Evolutionary conservation across 2,888 invertebrate species (phyloP), one percentile per base, ranked within the genome.

Genomic region (Perithous albicinctus): DNA sequence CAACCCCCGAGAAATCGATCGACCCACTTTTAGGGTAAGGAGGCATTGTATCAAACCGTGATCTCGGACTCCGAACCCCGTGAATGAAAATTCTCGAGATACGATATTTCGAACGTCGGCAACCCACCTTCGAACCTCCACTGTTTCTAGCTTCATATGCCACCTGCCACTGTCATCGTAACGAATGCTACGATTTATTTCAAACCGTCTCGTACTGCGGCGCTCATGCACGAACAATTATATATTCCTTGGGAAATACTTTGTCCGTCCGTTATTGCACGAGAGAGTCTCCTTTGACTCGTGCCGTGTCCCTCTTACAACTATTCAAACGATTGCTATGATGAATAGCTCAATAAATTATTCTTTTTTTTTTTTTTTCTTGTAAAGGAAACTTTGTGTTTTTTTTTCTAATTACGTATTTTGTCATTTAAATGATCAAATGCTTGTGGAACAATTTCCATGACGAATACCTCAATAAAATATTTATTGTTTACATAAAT

Each of bases 1-100:
- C 61, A 46, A 72, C 79, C n/a, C n/a, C n/a, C 83, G 76, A 59
- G 59, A 88, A 90, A 90, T 90, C 90, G 90, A 90, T 90, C 86
- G 90, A 88, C 89, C 90, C 86, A 90, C 85, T 89, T 90, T 80
- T 63, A 63, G 69, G 18, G 54, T 63, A 63, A 64, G 18, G 54
- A 66, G 54, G 78, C 80, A 85, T 86, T 87, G 84, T 88, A 88
- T 88, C 88, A 87, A 85, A 86, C 83, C 85, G 86, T 86, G 61
- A 81, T 81, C 77, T 86, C 85, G 84, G 86, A 86, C 85, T 87
- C 83, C 67, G 83, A 84, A 84, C 85, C 61, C 83, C n/a, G 61
- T 80, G 84, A 84, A 77, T 85, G 84, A 83, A 84, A 59, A 80
- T 76, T 70, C 77, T 80, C 79, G 54, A 70, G 72, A 78, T 76